Base-by-base conservation (phyloP, 2,888 invertebrate genomes). In the Habrosyne pyritoides region DNA sequence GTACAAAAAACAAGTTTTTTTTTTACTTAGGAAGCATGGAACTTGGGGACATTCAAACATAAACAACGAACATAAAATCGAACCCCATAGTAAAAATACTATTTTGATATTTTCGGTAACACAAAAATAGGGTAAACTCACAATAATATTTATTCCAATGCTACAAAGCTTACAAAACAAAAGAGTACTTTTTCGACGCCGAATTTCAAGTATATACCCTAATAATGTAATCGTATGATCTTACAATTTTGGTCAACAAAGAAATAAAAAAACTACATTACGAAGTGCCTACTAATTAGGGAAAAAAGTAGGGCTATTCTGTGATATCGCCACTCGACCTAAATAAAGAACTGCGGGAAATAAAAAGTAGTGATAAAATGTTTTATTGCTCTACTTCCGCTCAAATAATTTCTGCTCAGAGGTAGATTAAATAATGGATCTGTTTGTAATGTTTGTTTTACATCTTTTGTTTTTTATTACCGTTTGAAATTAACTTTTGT, bases 111-210 rank as follows among this genome's bases (percentile, higher is more conserved):
- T 69, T 62, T 60, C 63, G 66, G 58, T 63, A 60, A 50, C 64
- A 62, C 59, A 66, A 66, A 67, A 53, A 64, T 59, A 61, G 60
- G 64, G 64, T 52, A 54, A 50, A 60, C 57, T 54, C 18, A 57
- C 55, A 70, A 70, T 67, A 71, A 77, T 75, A 73, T 77, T 77
- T 74, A 70, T 74, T 69, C 67, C 66, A 60, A 62, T 67, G 64
- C 67, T 62, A 65, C 62, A 64, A 66, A 64, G 57, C 54, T 55
- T 59, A 74, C 76, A 67, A 61, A 33, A 33, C 18, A 71, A 69
- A 69, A 73, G 68, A 63, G 60, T 71, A 75, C 73, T 75, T 73
- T 73, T 64, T 63, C 55, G 21, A 48, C 57, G 60, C 60, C 59
- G 60, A 61, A 69, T 63, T 48, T 54, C 57, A 53, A 53, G 52